Percentiles rank a stretch among this genome's conserved stretches.
These are phyloP conservation scores for Erpornis zantholeuca DNA, from an alignment of 2,113 vertebrate genomes.

Conservation along the genomic window DNA sequence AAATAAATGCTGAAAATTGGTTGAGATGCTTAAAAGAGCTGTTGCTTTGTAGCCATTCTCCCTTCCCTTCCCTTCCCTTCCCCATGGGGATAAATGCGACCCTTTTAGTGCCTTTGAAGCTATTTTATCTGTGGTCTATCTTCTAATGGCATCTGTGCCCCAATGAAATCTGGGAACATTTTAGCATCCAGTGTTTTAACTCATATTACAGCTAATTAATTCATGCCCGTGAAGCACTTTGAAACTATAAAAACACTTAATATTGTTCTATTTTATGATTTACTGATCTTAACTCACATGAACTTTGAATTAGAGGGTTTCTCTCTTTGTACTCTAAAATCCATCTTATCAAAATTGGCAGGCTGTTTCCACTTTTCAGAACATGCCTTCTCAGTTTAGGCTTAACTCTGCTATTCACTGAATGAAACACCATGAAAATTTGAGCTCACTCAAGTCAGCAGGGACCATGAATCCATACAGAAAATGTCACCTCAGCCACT, in stretches of 20 bases:
- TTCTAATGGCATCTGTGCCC: not conserved
- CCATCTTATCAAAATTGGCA: not conserved
- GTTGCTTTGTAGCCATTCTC: not conserved
- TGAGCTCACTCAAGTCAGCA: not conserved
- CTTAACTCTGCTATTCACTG: not conserved
- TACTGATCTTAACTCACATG: not conserved
- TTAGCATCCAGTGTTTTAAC: not conserved
- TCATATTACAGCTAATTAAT: not conserved
- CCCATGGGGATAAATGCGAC: not conserved
- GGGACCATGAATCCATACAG: not conserved
- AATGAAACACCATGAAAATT: not conserved
- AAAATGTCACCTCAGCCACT: not conserved
- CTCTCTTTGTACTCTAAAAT: not conserved
- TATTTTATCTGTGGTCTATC: not conserved
- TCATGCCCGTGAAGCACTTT: not conserved
- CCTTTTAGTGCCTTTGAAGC: fast-evolving
- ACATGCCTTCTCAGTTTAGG: not conserved
- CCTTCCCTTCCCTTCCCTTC: not conserved
- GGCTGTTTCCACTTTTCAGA: not conserved
- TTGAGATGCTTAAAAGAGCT: not conserved
- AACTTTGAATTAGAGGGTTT: not conserved
- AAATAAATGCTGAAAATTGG: not conserved
- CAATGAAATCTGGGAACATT: not conserved
- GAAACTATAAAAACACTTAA: not conserved
- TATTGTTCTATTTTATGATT: not conserved